Base-by-base conservation (phyloP, 2,888 invertebrate species). In the Gonocerus acuteangulatus region DNA sequence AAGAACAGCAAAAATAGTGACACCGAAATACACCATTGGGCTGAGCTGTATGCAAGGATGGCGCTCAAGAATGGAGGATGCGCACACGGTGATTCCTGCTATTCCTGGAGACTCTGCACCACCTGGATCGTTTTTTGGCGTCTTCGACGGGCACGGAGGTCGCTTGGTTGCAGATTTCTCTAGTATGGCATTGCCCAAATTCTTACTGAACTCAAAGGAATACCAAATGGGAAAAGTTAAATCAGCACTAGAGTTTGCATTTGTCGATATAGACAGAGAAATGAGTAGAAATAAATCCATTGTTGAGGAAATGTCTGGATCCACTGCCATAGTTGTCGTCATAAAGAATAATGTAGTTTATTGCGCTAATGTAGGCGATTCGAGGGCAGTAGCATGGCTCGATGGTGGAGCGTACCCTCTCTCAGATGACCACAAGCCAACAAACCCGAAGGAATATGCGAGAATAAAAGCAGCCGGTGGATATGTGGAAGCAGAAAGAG, bases 241-340 rank as follows among this genome's bases (percentile, higher is more conserved):
- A 19, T 48, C 32, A 15, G 61, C 52, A 1, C 21, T 63, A 11
- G 27, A 57, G 80, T 83, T 67, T 79, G 84, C 79, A 67, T 95
- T 94, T 76, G 78, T 99, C 48, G 90, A 93, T 71, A 77, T 97
- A 62, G 99, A 99, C 76, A 84, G 87, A 71, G 89, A 87, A 44
- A 97, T 99, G 96, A 76, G 87, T 48, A 83, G 85, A 69, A 94
- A 95, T 71, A 88, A 90, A 61, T 79, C 84, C 69, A 82, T 94
- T 70, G 90, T 87, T 72, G 88, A 92, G 73, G 95, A 95, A 74
- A 85, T 94, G 72, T 93, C 95, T 4, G 97, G 97, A 56, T 90
- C 94, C 56, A 97, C 96, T 27, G 96, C 95, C 3, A 86, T 95
- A 51, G 85, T 87, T 58, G 84, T 89, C 56, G 77, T 93, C 21